Percentiles rank a stretch among this genome's conserved stretches.
Evolutionary conservation across 2,888 invertebrate species (phyloP).

Genomic region (Eutolmus rufibarbis): DNA sequence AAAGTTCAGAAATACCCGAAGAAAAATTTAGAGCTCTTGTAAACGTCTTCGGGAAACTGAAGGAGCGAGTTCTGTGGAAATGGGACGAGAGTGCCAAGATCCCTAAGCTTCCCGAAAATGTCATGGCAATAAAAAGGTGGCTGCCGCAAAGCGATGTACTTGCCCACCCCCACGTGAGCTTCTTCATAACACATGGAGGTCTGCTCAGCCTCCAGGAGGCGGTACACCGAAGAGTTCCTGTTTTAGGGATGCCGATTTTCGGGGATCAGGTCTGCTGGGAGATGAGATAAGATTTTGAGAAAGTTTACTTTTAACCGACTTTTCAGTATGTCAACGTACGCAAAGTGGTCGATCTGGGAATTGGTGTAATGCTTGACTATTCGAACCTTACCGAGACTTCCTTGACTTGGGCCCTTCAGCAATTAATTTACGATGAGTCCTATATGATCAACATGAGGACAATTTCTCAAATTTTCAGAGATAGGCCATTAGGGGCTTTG

Average conservation of each 20-base stretch:
- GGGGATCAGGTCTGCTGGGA: slow-evolving; percentile 57
- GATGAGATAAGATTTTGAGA: slow-evolving; percentile 9
- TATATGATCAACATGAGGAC: slow-evolving; percentile 57
- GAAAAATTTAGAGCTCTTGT: slow-evolving; percentile 57
- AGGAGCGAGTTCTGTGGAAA: slow-evolving; percentile 63
- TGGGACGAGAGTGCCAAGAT: slow-evolving; percentile 60
- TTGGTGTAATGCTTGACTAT: slow-evolving; percentile 56
- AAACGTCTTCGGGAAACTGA: slow-evolving; percentile 57
- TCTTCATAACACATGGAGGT: slow-evolving; percentile 63
- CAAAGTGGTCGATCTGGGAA: slow-evolving; percentile 54
- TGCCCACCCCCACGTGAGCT: slow-evolving; percentile 62
- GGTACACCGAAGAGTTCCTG: slow-evolving; percentile 61
- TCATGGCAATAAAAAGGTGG: slow-evolving; percentile 63
- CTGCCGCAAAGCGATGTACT: slow-evolving; percentile 65
- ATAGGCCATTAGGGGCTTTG: slow-evolving; percentile 59
- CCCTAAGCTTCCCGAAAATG: slow-evolving; percentile 59
- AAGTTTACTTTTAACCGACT: slow-evolving; percentile 45
- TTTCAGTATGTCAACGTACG: slow-evolving; percentile 55
- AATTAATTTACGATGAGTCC: slow-evolving; percentile 56
- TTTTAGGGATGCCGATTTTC: slow-evolving; percentile 62
- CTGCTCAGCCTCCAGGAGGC: slow-evolving; percentile 61
- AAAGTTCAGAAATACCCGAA: slow-evolving; percentile 60
- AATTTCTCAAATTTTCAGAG: slow-evolving; percentile 58
- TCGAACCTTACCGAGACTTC: slow-evolving; percentile 57
- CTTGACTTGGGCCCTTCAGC: slow-evolving; percentile 57